Base-by-base conservation (phyloP, 1,140 invertebrate genomes). In the Drosophila fuyamai region DNA sequence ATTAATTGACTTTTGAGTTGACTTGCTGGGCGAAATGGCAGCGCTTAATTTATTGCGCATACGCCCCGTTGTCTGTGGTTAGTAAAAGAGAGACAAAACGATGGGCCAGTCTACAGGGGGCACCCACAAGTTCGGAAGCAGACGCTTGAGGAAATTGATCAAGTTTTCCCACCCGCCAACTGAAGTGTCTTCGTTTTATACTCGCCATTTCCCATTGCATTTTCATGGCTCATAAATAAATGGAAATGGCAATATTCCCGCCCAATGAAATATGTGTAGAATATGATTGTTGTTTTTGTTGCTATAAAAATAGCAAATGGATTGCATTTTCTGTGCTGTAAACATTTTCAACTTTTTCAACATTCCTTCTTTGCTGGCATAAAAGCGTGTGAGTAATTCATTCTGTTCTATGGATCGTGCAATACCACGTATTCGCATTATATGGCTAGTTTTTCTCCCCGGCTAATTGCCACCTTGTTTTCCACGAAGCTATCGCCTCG, bases 1-100 rank as follows among this genome's bases (percentile, higher is more conserved):
- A 89, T 88, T 88, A 88, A 88, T 88, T 88, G 83, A 89, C 83
- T 88, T 88, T 86, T 83, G 79, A 89, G 84, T 88, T 88, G 84
- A 88, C 84, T 88, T 57, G 70, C 85, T 65, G 78, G 58, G 81
- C 61, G 50, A 81, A 84, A 85, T 80, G 81, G 65, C 81, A 70
- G 74, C 55, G 70, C 86, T 89, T 88, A 89, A 88, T 83, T 88
- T 88, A 88, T 88, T 65, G 72, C 68, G 63, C 73, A 88, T 89
- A 88, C 83, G 83, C 83, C 83, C 83, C 76, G 76, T 67, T 82
- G 79, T 77, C 63, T 66, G 60, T 66, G 29, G 32, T 7, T 14
- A 53, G 40, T 44, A 50, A 29, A 10, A 43, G 27, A 51, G 18
- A 16, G 29, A 50, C 9, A 43, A 4, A 29, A 8, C n/a, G 53